These are phyloP conservation scores for Andrena chrysosceles DNA, from an alignment of 2,888 invertebrate genomes.

Conservation along the genomic window DNA sequence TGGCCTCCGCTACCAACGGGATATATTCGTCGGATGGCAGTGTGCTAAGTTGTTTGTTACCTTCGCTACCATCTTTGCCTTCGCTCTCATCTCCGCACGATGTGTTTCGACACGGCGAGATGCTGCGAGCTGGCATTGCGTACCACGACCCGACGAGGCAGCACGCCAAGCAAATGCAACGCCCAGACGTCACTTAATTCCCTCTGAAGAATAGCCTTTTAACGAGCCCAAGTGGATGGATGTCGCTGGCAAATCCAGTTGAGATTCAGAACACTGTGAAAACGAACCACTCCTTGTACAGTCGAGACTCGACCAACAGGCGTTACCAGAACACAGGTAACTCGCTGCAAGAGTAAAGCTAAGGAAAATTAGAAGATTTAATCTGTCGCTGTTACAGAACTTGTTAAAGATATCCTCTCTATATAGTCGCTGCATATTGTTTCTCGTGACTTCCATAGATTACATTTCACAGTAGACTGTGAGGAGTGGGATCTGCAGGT, in stretches of 20 bases:
- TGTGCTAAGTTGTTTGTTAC: constrained; percentile 79
- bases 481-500: too few species aligned
- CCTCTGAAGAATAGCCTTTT: neutral
- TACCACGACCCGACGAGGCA: constrained; percentile 79
- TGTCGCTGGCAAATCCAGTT: neutral
- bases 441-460: too few species aligned
- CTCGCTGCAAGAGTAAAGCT: too few species aligned
- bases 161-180: constrained; percentile 75
- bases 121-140: constrained; percentile 77
- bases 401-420: too few species aligned
- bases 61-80: constrained; percentile 76
- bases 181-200: constrained; percentile 77
- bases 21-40: constrained; percentile 78
- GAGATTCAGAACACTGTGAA: neutral
- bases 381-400: too few species aligned
- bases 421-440: too few species aligned
- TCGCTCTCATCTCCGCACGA: constrained; percentile 78
- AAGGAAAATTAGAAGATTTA: too few species aligned
- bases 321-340: too few species aligned
- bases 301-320: too few species aligned
- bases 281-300: too few species aligned
- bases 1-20: constrained; percentile 73
- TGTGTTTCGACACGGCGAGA: constrained; percentile 78
- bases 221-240: neutral
- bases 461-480: too few species aligned